Evolutionary conservation across 2,113 vertebrate species (phyloP), one percentile per base, ranked within the genome.

Genomic region (Ammospiza caudacuta): DNA sequence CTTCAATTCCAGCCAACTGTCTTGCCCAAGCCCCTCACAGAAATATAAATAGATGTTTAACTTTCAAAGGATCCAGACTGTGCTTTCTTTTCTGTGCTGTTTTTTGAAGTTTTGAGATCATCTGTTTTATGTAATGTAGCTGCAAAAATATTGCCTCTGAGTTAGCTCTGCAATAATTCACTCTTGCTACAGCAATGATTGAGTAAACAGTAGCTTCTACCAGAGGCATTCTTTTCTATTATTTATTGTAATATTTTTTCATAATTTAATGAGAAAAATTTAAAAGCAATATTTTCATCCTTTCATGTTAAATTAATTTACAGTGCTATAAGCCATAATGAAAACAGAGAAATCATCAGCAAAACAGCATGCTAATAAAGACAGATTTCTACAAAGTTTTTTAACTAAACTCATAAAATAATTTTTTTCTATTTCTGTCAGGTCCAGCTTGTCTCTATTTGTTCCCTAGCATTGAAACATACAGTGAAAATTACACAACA

Each of bases 261-360:
- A 96, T 96, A 97, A 97, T 97, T 97, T 97, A 98, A 97, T 97
- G 92, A 98, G 96, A 98, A 98, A 80, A 97, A 97, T 97, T 98
- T 94, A 96, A 98, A 98, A 97, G 96, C 80, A 97, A 97, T 96
- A 95, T 97, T 98, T 97, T 97, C 96, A 98, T 97, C 94, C 96
- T 98, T 98, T 98, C 97, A 97, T 97, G 96, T 98, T 97, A 97
- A 98, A 98, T 98, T 97, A 98, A 98, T 97, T 98, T 98, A 97
- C 87, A 97, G 80, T 87, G 91, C 95, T 96, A 96, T 96, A 94
- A 97, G 95, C 96, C 89, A 96, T 95, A 97, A 97, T 96, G 97
- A 98, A 98, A 97, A 96, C 92, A 97, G 90, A 97, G 92, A 95
- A 97, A 96, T 89, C 78, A 95, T 94, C 87, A 97, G 87, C 83